Evolutionary conservation across 2,113 vertebrate genomes (phyloP).

Genomic region (Corvus moneduloides): DNA sequence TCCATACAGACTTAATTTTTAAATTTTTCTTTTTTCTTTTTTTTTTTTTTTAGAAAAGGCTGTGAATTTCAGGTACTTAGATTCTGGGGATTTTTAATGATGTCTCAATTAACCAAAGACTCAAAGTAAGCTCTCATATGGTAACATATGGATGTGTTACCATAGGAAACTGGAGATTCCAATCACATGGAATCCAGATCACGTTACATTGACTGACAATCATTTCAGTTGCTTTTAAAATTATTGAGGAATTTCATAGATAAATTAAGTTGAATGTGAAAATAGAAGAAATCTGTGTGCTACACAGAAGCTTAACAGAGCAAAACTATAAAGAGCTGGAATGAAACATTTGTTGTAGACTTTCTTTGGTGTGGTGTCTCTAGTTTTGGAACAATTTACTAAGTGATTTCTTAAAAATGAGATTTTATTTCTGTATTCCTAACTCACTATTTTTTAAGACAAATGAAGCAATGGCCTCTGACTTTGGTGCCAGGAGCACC

Average conservation of each 20-base stretch:
- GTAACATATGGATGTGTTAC: neutral
- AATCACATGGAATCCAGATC: neutral
- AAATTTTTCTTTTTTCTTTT: too few species aligned
- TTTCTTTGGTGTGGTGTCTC: neutral
- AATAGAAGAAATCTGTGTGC: neutral
- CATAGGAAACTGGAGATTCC: neutral
- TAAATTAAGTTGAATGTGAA: neutral
- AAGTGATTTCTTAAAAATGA: neutral
- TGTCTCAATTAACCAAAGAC: neutral
- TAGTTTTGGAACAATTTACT: neutral
- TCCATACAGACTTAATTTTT: neutral
- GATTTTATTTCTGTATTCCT: neutral
- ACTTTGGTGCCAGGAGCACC: neutral
- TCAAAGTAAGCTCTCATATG: neutral
- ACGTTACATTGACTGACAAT: neutral
- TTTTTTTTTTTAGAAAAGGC: neutral
- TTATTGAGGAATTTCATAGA: neutral
- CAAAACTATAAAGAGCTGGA: neutral
- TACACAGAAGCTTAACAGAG: neutral
- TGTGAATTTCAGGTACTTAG: neutral
- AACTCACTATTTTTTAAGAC: neutral
- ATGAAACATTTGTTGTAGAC: neutral
- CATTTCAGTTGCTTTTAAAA: neutral
- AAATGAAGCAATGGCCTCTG: neutral
- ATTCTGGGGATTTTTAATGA: neutral